These are phyloP conservation scores for Urocynchramus pylzowi DNA, from an alignment of 2,113 vertebrate species.

Conservation along the genomic window DNA sequence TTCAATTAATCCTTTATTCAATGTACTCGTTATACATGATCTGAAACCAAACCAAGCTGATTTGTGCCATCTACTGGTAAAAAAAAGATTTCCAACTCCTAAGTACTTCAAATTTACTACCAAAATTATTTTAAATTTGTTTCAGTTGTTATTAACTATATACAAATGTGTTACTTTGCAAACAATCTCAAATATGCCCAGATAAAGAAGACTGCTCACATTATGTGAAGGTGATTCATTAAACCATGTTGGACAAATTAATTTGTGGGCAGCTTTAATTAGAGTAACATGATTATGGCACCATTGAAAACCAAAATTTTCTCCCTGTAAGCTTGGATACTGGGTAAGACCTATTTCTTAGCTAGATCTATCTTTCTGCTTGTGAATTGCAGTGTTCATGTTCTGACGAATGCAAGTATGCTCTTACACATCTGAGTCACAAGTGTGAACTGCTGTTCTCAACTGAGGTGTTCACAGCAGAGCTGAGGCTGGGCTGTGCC, in stretches of 20 bases:
- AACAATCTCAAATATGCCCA: background rate
- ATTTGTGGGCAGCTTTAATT: background rate
- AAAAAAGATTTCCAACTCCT: background rate
- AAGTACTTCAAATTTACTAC: background rate
- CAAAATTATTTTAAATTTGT: background rate
- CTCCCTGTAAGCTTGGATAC: background rate
- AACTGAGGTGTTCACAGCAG: background rate
- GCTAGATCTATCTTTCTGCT: background rate
- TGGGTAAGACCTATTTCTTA: background rate
- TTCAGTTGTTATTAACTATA: background rate
- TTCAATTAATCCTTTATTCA: background rate
- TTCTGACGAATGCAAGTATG: background rate
- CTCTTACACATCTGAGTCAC: background rate
- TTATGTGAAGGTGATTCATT: background rate
- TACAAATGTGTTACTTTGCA: background rate
- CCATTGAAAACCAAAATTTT: background rate
- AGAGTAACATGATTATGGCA: background rate
- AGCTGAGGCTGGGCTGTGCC: background rate
- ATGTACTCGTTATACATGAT: background rate
- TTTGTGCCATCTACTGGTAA: constrained; percentile 63
- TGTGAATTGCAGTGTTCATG: background rate
- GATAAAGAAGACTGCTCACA: background rate
- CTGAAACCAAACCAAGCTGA: constrained; percentile 13
- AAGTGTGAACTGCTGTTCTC: background rate
- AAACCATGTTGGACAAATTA: background rate